Percentiles rank a stretch among this genome's conserved stretches.
Conservation (phyloP, 2,113 vertebrate genomes). For the Microtus richardsoni region DNA sequence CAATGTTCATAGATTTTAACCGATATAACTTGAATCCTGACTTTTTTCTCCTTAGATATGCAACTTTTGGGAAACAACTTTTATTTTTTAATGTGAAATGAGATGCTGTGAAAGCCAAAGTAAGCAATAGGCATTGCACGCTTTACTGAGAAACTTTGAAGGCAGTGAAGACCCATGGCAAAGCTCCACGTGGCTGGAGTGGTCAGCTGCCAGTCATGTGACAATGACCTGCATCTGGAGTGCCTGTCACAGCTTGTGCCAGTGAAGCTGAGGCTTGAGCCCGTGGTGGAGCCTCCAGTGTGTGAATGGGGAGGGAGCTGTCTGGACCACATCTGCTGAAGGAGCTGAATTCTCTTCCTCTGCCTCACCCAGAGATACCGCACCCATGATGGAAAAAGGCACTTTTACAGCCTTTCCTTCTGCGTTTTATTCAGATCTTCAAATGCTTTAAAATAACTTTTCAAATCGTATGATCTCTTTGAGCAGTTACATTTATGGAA, state of each 20-base stretch:
- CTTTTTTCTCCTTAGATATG: background rate
- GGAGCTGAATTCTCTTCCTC: background rate
- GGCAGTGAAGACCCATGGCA: background rate
- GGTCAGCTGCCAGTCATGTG: background rate
- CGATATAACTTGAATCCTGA: background rate
- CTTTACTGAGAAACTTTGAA: background rate
- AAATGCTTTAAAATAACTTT: conserved; percentile 35
- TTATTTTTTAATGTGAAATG: background rate
- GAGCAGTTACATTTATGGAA: conserved; percentile 15
- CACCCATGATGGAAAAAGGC: background rate
- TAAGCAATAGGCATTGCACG: background rate
- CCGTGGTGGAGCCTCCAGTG: background rate
- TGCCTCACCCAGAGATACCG: background rate
- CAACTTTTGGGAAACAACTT: background rate
- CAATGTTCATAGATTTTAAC: background rate
- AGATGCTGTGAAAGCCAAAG: background rate
- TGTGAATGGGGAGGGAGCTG: background rate
- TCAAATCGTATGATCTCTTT: conserved; percentile 2
- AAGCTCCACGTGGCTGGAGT: background rate
- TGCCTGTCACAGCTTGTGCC: too few species aligned
- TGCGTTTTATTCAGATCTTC: conserved; percentile 35
- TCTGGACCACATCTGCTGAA: background rate
- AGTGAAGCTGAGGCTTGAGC: background rate
- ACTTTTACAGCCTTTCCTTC: conserved; percentile 35
- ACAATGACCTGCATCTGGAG: background rate